Base-by-base conservation (phyloP, 1,140 invertebrate species). In the Drosophila ficusphila region DNA sequence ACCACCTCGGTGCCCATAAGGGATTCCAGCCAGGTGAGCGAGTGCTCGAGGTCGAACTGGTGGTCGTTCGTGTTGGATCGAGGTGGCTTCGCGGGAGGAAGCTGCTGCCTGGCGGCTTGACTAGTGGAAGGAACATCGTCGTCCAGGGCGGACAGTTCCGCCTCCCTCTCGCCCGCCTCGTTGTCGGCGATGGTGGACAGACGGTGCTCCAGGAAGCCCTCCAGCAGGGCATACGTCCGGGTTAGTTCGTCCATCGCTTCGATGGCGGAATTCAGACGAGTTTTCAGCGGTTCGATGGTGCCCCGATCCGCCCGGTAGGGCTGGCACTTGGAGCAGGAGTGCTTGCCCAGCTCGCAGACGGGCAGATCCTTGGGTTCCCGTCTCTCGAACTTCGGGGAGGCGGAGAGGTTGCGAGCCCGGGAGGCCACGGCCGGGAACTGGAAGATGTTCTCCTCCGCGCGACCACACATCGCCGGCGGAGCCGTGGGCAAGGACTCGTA, bases 21-120 rank as follows among this genome's bases (percentile, higher is more conserved):
- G 1, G 83, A 88, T 41, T 94, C 94, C 57, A 94, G 91, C 27
- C 94, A 90, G 3, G 92, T 92, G 61, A 94, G 93, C 2, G 94
- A 93, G 75, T 94, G 93, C 21, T 90, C 92, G 25, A 93, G 83
- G 53, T 94, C 93, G 42, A 92, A 92, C 33, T 94, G 94, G 4
- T 93, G 76, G 39, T 94, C 94, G 2, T 8, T 65, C 36, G 14
- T 16, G n/a, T 11, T 51, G 4, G 27, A 14, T 12, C 48, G 21
- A 0, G 46, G 34, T 25, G 60, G 34, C 9, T 68, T 68, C 0
- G 16, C 92, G 47, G 23, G 60, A 51, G 27, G 53, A 34, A 11
- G 33, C 18, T 19, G 57, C 34, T 11, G 44, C 6, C 21, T 7
- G 7, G 14, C 8, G 4, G 31, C 38, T 14, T 61, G 56, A 23